These are phyloP conservation scores for Tipula confusa DNA, from an alignment of 2,888 invertebrate genomes.

Conservation along the genomic window DNA sequence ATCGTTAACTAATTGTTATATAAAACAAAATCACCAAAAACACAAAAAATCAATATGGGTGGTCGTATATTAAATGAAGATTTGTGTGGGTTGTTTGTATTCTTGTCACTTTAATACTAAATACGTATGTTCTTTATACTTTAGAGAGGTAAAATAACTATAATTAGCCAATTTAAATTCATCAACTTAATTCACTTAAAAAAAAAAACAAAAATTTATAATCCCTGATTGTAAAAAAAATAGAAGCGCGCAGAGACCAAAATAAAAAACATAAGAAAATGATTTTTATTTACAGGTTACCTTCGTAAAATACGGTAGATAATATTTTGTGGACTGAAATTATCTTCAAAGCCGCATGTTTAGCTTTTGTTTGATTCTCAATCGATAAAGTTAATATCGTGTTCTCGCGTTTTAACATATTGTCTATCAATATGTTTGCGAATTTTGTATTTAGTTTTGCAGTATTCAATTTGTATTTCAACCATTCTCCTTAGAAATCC, in stretches of 20 bases:
- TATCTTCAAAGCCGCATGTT: too few species aligned
- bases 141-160: background rate
- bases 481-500: background rate
- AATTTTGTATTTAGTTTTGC: background rate
- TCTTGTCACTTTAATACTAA: background rate
- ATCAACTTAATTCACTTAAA: background rate
- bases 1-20: background rate
- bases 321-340: too few species aligned
- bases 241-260: background rate
- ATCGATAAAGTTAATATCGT: too few species aligned
- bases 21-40: background rate
- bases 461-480: background rate
- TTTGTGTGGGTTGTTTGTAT: background rate
- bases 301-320: too few species aligned
- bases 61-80: background rate
- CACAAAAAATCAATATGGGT: background rate
- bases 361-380: background rate
- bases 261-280: background rate
- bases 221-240: background rate
- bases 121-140: background rate
- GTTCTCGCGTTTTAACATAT: too few species aligned
- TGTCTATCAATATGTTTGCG: background rate
- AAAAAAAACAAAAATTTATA: background rate
- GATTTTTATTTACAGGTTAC: too few species aligned
- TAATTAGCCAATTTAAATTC: slow-evolving; percentile 25